These are phyloP conservation scores for Aurelia aurita complex sp. Pacific DNA, from an alignment of 30 jellyfish, hydroid and myxozoan genomes.

Conservation along the genomic window DNA sequence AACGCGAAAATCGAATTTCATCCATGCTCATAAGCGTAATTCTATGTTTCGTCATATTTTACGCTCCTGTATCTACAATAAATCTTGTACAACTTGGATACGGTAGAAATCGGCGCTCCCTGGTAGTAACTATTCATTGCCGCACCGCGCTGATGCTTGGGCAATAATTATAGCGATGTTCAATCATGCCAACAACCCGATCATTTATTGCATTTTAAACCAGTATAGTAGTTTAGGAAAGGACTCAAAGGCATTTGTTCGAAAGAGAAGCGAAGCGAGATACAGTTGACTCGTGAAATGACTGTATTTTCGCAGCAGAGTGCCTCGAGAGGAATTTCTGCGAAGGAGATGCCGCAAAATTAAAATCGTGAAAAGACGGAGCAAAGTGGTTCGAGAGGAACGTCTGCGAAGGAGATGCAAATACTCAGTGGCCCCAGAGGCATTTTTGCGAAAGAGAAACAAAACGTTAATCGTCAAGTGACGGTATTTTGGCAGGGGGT, in stretches of 20 bases:
- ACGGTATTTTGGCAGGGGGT: too few relatives aligned
- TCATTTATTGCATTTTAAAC: constrained; percentile 62
- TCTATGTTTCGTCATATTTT: constrained; percentile 26
- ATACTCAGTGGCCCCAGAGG: too few relatives aligned
- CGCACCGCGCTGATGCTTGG: constrained; percentile 55
- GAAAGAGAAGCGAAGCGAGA: constrained; percentile 17
- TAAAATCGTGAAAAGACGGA: too few relatives aligned
- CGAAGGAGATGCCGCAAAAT: too few relatives aligned
- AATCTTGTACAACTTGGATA: constrained; percentile 50
- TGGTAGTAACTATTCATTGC: constrained; percentile 35
- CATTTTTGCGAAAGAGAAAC: too few relatives aligned
- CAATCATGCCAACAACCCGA: constrained; percentile 67
- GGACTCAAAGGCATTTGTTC: constrained; percentile 43
- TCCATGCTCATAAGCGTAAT: constrained; percentile 60
- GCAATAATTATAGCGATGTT: constrained; percentile 60
- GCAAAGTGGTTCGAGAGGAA: too few relatives aligned
- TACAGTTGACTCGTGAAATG: background rate
- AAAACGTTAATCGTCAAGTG: too few relatives aligned
- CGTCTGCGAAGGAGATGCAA: too few relatives aligned
- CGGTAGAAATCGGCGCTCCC: background rate
- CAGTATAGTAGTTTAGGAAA: constrained; percentile 41
- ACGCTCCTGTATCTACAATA: constrained; percentile 41
- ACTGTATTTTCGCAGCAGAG: background rate
- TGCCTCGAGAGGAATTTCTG: too few relatives aligned
- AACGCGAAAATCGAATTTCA: constrained; percentile 42